A percentile compares a stretch with the other conserved stretches of the same genome.
phyloP scores from a whole-genome alignment of 2,797 vertebrate species.

The Gallinago stenura region DNA sequence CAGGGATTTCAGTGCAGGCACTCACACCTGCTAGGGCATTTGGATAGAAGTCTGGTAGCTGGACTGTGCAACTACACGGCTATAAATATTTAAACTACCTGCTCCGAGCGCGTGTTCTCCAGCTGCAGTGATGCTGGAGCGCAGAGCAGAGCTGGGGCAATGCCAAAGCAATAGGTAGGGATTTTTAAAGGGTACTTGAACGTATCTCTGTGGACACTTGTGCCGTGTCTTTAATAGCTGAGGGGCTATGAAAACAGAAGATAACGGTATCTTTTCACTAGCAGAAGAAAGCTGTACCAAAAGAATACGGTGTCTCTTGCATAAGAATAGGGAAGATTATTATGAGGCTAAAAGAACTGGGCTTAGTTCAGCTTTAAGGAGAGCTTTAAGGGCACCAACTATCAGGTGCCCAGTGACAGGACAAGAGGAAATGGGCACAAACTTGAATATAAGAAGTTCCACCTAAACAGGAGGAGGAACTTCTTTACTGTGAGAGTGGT shows the following conservation, averaged over 20 bases:
- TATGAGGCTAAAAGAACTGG: background rate
- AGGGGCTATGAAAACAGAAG: background rate
- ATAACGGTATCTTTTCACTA: background rate
- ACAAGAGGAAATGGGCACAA: background rate
- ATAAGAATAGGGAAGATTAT: background rate
- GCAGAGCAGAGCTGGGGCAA: background rate
- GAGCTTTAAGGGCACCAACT: too few species aligned
- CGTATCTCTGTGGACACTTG: background rate
- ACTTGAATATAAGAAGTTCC: too few species aligned
- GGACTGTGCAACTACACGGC: background rate
- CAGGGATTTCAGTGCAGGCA: background rate
- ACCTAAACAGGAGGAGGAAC: too few species aligned
- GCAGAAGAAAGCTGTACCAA: background rate
- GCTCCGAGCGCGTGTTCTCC: background rate
- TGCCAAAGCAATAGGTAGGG: background rate
- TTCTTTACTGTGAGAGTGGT: too few species aligned
- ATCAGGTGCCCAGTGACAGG: background rate
- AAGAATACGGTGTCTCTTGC: background rate
- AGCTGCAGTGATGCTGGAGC: background rate
- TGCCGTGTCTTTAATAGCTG: background rate
- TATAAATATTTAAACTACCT: constrained; percentile 33
- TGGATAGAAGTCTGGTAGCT: background rate
- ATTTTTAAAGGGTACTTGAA: background rate
- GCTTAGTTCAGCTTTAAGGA: background rate
- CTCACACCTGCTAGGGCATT: background rate